These are phyloP conservation scores for Chondrilla cf. caribensis DNA, from an alignment of 37 sponge, comb jelly and placozoan genomes.

Conservation along the genomic window DNA sequence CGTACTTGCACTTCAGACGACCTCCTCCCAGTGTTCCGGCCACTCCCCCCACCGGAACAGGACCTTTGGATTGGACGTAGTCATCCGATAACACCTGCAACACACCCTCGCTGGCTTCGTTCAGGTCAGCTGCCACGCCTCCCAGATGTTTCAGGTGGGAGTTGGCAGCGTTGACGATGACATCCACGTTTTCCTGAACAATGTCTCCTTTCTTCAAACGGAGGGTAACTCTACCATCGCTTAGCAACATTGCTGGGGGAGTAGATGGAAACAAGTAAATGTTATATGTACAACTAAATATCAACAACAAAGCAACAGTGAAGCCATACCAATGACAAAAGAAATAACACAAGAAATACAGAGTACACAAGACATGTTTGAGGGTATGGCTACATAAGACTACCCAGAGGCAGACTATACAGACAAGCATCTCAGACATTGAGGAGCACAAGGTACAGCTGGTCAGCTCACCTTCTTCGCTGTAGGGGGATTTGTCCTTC, in stretches of 20 bases:
- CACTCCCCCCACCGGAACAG: conserved; percentile 35
- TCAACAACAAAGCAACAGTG: too few relatives aligned
- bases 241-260: neutral
- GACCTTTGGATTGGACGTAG: conserved; percentile 9
- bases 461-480: too few relatives aligned
- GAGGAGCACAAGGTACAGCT: too few relatives aligned
- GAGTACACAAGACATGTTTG: too few relatives aligned
- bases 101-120: conserved; percentile 38
- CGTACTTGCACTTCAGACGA: conserved; percentile 36
- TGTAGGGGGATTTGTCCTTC: too few relatives aligned
- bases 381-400: too few relatives aligned
- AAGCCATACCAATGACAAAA: too few relatives aligned
- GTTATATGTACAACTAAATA: too few relatives aligned
- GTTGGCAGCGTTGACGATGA: conserved; percentile 76
- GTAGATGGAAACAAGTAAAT: too few relatives aligned
- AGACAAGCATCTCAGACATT: too few relatives aligned
- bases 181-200: conserved; percentile 41
- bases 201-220: conserved; percentile 51
- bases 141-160: conserved; percentile 34
- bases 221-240: conserved; percentile 22
- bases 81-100: conserved; percentile 27
- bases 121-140: conserved; percentile 64
- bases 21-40: conserved; percentile 53
- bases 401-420: too few relatives aligned
- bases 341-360: too few relatives aligned